phyloP scores from a whole-genome alignment of 2,888 invertebrate genomes.

The Cephalotes varians region DNA sequence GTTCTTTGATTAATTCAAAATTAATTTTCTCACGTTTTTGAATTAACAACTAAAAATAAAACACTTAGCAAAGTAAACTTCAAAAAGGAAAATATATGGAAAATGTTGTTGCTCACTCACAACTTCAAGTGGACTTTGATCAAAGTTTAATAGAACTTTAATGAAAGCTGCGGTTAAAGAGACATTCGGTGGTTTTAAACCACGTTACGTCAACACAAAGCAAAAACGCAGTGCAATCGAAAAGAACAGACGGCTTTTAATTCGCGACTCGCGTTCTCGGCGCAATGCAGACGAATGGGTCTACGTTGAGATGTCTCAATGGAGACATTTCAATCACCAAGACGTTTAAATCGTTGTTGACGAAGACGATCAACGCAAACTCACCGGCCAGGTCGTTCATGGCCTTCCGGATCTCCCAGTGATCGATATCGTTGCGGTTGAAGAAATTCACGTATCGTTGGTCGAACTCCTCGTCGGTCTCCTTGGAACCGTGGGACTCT shows the following conservation, averaged over 20 bases:
- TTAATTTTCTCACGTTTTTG: not conserved
- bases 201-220: not conserved
- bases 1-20: not conserved
- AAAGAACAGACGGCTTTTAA: not conserved
- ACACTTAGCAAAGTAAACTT: not conserved
- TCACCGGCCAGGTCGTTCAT: constrained; percentile 92
- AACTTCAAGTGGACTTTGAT: not conserved
- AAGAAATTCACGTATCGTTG: constrained; percentile 93
- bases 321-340: not conserved
- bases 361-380: constrained; percentile 19
- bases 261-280: not conserved
- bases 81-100: not conserved
- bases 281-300: too few relatives aligned
- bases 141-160: not conserved
- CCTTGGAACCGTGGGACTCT: constrained; percentile 87
- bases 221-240: not conserved
- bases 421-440: constrained; percentile 95
- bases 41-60: not conserved
- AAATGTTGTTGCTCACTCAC: not conserved
- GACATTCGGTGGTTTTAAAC: not conserved
- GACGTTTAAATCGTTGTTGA: too few relatives aligned
- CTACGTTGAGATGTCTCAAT: too few relatives aligned
- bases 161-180: not conserved
- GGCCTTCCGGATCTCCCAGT: constrained; percentile 97
- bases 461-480: constrained; percentile 95